Base-by-base conservation (phyloP, 2,113 vertebrate genomes). In the Oncorhynchus mykiss region DNA sequence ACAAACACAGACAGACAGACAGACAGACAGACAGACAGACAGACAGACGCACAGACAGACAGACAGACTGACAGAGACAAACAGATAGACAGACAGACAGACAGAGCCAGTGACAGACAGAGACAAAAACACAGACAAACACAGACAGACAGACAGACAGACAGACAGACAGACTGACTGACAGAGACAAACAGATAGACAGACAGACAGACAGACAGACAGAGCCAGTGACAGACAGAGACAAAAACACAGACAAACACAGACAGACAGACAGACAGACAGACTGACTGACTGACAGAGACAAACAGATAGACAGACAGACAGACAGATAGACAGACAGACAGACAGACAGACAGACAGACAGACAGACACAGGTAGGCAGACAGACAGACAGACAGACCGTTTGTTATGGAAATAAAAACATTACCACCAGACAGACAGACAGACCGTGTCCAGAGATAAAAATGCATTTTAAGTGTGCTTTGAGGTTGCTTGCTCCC, bases 341-440 rank as follows among this genome's bases (percentile, higher is more conserved):
- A 1, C 31, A 34, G 31, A 5, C 31, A 34, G 5, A 6, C 5
- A 34, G 31, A 34, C 1, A 34, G 31, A 31, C 0, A 6, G 0
- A n/a, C n/a, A 31, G 0, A 4, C 29, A 31, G 31, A 6, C 31
- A 0, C 6, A 34, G 31, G 0, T 6, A 34, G 34, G 1, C 1
- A 34, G 6, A 34, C 5, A 6, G 31, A 34, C 31, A 34, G 31
- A 34, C 31, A 82, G 69, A 69, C 65, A 75, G 74, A 82, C 83
- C 66, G n/a, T 80, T 86, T 84, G 74, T 80, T 81, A 79, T 78
- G 27, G 48, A 66, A 78, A 76, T 76, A 76, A 76, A 80, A 80
- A 70, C 66, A 57, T 67, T 70, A 59, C 49, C 60, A 45, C 34
- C n/a, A 27, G n/a, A n/a, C n/a, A n/a, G n/a, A n/a, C n/a, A n/a